Base-by-base conservation (phyloP, 1,140 invertebrate species). In the Dreissena polymorpha region DNA sequence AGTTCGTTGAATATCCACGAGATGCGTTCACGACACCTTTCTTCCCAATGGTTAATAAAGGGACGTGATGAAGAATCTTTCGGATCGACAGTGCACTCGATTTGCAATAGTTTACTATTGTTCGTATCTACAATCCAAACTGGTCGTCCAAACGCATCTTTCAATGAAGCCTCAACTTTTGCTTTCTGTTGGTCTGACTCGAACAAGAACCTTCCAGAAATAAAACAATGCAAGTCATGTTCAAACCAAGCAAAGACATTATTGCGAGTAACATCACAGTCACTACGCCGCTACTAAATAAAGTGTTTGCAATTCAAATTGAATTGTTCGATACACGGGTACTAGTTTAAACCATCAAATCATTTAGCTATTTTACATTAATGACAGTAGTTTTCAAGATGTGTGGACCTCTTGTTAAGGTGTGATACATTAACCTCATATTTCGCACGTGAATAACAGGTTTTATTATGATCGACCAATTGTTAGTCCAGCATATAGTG, bases 21-120 rank as follows among this genome's bases (percentile, higher is more conserved):
- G 14, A 64, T 49, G 50, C 27, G 16, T 25, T 21, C 25, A 10
- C 6, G 18, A 50, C 73, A 75, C 50, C 14, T 63, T n/a, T 63
- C 73, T 49, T 25, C 49, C 73, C 73, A 75, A 25, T 65, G 14
- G 12, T 65, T 64, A 13, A 75, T 63, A n/a, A 64, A 64, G 21
- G 14, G 23, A 16, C 25, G 57, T 49, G 57, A 57, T n/a, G 21
- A 64, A 13, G n/a, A 50, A n/a, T 75, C 73, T 21, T 75, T 75
- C 7, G 25, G 25, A 25, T 75, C 27, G 18, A 75, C 73, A 64
- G 16, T 64, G 23, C 73, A 75, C 7, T 39, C 23, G 21, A 75
- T 57, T 25, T 73, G 51, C 7, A 73, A 14, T 18, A 27, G 39
- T 53, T 53, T 10, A 29, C 27, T 25, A 18, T 7, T 50, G 39